Evolutionary conservation across 1,140 invertebrate species (phyloP).

Genomic region (Achatina immaculata): DNA sequence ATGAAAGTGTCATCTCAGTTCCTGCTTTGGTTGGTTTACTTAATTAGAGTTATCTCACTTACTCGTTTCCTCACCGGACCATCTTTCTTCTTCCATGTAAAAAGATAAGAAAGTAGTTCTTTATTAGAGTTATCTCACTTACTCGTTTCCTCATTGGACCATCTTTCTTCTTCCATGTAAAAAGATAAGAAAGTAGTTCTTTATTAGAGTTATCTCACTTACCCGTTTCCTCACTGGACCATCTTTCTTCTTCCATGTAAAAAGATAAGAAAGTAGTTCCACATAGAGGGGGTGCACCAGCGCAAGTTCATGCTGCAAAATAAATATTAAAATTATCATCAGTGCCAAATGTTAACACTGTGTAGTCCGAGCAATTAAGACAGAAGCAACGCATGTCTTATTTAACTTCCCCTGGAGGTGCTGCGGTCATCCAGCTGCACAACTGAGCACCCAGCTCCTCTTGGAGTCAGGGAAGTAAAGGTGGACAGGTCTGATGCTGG

Average conservation of each 20-base stretch:
- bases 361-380: too few relatives aligned
- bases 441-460: too few relatives aligned
- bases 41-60: neutral
- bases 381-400: too few relatives aligned
- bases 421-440: too few relatives aligned
- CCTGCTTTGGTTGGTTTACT: neutral
- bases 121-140: neutral
- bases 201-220: neutral
- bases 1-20: neutral
- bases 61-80: neutral
- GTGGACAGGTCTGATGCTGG: too few relatives aligned
- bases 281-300: constrained; percentile 60
- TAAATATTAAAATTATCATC: constrained; percentile 18
- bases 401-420: too few relatives aligned
- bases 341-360: too few relatives aligned
- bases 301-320: constrained; percentile 51
- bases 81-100: neutral
- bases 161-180: neutral
- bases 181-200: neutral
- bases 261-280: constrained; percentile 48
- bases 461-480: too few relatives aligned
- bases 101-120: neutral
- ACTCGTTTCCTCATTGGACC: neutral
- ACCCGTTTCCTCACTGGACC: neutral
- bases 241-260: constrained; percentile 49